A percentile compares a stretch with the other conserved stretches of the same genome.
These are phyloP conservation scores for Notolepis coatsorum DNA, from an alignment of 2,797 vertebrate genomes.

Conservation along the genomic window DNA sequence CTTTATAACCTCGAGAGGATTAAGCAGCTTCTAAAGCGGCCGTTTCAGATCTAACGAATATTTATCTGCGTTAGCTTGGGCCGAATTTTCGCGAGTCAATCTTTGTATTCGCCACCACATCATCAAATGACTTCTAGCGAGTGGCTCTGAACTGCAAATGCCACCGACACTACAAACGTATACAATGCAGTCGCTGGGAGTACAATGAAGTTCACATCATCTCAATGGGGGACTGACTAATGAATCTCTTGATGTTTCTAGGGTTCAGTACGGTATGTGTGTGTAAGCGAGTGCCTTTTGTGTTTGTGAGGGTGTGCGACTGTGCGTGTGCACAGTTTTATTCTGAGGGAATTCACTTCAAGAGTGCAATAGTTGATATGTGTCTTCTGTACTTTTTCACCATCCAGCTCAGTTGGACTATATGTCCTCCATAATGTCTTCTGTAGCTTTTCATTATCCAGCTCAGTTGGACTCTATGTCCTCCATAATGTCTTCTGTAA, in stretches of 20 bases:
- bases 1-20: conserved; percentile 12
- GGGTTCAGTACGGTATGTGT: too few species aligned
- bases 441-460: too few species aligned
- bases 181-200: conserved; percentile 37
- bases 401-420: conserved; percentile 35
- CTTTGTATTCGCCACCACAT: background rate
- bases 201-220: conserved; percentile 28
- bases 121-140: conserved; percentile 9
- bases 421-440: too few species aligned
- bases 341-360: background rate
- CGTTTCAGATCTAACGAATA: conserved; percentile 31
- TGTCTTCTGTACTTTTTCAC: conserved; percentile 8
- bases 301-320: conserved; percentile 4
- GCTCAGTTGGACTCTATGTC: too few species aligned
- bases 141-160: conserved; percentile 39
- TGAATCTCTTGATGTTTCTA: conserved; percentile 34
- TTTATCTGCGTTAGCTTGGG: conserved; percentile 16
- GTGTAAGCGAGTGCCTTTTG: background rate
- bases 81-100: conserved; percentile 27
- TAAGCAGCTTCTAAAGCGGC: conserved; percentile 15
- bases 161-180: conserved; percentile 12
- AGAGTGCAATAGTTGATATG: conserved; percentile 5
- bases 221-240: conserved; percentile 17
- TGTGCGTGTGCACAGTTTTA: conserved; percentile 19
- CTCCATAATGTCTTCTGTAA: too few species aligned